Evolutionary conservation across 2,113 vertebrate genomes (phyloP).

Genomic region (Tychaedon coryphoeus): DNA sequence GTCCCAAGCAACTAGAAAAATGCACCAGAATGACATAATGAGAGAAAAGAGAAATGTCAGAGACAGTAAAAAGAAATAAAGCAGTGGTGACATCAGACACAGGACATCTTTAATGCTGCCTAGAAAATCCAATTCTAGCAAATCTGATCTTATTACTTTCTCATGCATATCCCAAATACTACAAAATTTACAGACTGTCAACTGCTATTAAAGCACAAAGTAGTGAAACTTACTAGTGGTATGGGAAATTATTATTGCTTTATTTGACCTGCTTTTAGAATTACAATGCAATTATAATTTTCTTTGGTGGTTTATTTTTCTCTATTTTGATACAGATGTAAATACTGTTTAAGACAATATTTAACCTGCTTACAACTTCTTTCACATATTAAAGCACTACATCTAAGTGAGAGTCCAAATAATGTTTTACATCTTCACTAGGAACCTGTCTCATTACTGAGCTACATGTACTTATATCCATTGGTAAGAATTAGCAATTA

Average conservation of each 20-base stretch:
- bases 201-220: background rate
- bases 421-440: background rate
- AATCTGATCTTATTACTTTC: background rate
- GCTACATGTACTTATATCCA: no score
- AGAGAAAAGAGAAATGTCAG: background rate
- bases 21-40: background rate
- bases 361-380: background rate
- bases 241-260: background rate
- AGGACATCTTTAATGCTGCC: background rate
- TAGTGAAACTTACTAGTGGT: background rate
- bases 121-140: background rate
- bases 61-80: background rate
- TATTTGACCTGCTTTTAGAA: background rate
- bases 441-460: background rate
- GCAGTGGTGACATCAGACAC: background rate
- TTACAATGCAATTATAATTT: background rate
- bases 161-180: background rate
- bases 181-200: background rate
- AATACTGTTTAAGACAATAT: background rate
- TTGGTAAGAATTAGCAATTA: background rate
- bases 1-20: background rate
- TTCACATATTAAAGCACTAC: background rate
- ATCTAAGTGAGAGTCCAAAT: background rate
- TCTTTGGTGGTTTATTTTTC: background rate
- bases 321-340: background rate